Conservation (phyloP, 2,888 invertebrate genomes). For the Acleris emargana region DNA sequence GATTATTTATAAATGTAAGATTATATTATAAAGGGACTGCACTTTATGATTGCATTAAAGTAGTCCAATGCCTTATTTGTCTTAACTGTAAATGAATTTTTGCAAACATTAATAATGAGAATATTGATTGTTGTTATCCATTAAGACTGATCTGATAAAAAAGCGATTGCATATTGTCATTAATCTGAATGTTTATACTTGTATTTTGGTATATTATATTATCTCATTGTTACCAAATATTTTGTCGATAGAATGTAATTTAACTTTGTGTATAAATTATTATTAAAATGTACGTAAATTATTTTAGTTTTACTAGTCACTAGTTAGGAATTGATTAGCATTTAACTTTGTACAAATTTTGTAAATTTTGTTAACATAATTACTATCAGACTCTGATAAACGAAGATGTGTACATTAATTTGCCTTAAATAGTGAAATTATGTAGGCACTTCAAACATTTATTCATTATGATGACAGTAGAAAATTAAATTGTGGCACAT, state of each 20-base stretch:
- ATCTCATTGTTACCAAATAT: slow-evolving; percentile 84
- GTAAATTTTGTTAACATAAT: slow-evolving; percentile 27
- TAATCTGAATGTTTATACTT: slow-evolving; percentile 64
- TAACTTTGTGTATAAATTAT: slow-evolving; percentile 58
- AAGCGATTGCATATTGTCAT: slow-evolving; percentile 55
- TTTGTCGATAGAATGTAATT: slow-evolving; percentile 71
- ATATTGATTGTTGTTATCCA: slow-evolving; percentile 55
- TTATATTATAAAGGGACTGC: slow-evolving; percentile 36
- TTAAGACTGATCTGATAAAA: slow-evolving; percentile 76
- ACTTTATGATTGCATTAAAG: slow-evolving; percentile 22
- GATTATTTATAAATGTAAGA: slow-evolving; percentile 57
- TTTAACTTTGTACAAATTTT: slow-evolving; percentile 57
- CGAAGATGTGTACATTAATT: slow-evolving; percentile 14
- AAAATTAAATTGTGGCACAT: slow-evolving; percentile 28
- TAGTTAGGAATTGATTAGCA: slow-evolving; percentile 67
- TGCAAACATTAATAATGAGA: slow-evolving; percentile 17
- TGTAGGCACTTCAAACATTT: slow-evolving; percentile 20
- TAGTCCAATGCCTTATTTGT: slow-evolving; percentile 35
- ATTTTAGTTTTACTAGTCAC: slow-evolving; percentile 81
- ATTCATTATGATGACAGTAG: slow-evolving; percentile 12
- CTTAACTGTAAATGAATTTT: slow-evolving; percentile 17
- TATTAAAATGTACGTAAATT: slow-evolving; percentile 43
- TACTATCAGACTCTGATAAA: slow-evolving; percentile 9
- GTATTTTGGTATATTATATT: slow-evolving; percentile 79
- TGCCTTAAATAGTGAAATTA: slow-evolving; percentile 26